Conservation (phyloP, 2,888 invertebrate genomes). For the Nudaria mundana region DNA sequence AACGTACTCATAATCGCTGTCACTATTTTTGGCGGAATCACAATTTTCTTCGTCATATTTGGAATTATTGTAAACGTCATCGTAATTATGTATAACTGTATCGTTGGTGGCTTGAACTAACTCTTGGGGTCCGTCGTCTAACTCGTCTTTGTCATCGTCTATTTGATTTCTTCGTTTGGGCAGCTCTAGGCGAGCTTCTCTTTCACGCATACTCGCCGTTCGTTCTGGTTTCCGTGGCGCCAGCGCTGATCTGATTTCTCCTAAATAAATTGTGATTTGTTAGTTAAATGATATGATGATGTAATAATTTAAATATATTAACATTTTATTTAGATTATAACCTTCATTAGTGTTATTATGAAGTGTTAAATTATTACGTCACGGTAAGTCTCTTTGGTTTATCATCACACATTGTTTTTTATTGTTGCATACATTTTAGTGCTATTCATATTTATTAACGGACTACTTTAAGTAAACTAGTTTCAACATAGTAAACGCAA, state of each 20-base stretch:
- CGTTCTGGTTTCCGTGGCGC: conserved; percentile 92
- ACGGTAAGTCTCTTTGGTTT: not conserved
- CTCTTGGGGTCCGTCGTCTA: conserved; percentile 66
- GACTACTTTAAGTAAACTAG: not conserved
- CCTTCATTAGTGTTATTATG: conserved; percentile 1
- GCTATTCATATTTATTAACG: not conserved
- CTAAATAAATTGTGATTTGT: conserved; percentile 60
- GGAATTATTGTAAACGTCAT: conserved; percentile 71
- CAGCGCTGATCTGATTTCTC: conserved; percentile 90
- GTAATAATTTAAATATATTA: conserved; percentile 16
- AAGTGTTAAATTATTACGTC: conserved; percentile 1
- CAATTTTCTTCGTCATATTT: conserved; percentile 72
- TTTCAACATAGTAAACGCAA: not conserved
- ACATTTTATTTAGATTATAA: not conserved
- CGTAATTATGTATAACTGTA: conserved; percentile 71
- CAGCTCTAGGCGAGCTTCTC: conserved; percentile 84
- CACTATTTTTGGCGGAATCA: conserved; percentile 76
- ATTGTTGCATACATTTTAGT: not conserved
- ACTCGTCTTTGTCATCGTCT: conserved; percentile 78
- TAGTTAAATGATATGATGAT: conserved; percentile 17
- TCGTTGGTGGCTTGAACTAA: conserved; percentile 74
- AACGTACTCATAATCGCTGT: conserved; percentile 84
- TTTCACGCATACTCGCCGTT: conserved; percentile 92
- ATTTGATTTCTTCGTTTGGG: conserved; percentile 74
- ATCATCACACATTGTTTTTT: too few species aligned